These are phyloP conservation scores for Polyommatus icarus DNA, from an alignment of 2,888 invertebrate genomes.

Conservation along the genomic window DNA sequence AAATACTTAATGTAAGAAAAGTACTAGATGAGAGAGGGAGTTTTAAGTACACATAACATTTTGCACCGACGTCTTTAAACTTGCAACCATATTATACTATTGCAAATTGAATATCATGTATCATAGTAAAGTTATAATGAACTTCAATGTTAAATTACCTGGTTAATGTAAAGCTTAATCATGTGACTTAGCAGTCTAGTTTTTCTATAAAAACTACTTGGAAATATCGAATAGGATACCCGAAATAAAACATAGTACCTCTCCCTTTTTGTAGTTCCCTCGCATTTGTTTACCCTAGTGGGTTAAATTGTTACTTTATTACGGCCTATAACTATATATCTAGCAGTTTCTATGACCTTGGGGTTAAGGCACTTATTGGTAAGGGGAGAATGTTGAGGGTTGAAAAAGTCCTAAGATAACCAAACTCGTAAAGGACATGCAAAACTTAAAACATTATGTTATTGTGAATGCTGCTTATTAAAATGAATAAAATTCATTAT, in stretches of 20 bases:
- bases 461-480: too few relatives aligned
- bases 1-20: too few relatives aligned
- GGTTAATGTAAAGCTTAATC: too few relatives aligned
- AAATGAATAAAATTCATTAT: too few relatives aligned
- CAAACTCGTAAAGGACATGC: not conserved
- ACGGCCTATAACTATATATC: constrained; percentile 16
- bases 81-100: not conserved
- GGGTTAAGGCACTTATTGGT: constrained; percentile 20
- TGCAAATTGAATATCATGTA: not conserved
- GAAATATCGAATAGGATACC: not conserved
- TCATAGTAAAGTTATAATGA: too few relatives aligned
- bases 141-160: too few relatives aligned
- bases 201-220: not conserved
- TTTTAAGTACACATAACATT: not conserved
- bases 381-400: constrained; percentile 6
- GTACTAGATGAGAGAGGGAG: too few relatives aligned
- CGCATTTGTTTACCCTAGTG: constrained; percentile 29
- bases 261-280: constrained; percentile 35
- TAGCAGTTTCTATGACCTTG: constrained; percentile 30
- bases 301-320: constrained; percentile 32
- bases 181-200: too few relatives aligned
- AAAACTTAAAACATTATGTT: not conserved
- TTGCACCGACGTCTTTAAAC: too few relatives aligned
- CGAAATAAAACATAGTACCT: not conserved
- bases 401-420: not conserved